These are phyloP conservation scores for Siniperca obscura DNA, from an alignment of 2,797 vertebrate genomes.

Conservation along the genomic window DNA sequence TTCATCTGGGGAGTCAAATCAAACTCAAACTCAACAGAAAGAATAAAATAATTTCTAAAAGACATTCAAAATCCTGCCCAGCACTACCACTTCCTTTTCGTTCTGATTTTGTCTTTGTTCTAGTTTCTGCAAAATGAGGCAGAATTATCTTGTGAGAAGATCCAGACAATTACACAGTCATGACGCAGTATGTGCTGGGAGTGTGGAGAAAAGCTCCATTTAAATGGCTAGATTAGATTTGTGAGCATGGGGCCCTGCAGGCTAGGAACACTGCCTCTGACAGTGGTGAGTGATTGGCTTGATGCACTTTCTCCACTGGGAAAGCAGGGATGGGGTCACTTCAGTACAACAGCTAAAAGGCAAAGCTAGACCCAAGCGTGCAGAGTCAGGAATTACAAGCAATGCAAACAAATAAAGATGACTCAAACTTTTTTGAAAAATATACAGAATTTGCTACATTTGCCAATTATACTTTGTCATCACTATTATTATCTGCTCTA, in stretches of 20 bases:
- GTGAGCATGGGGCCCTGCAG: conserved; percentile 66
- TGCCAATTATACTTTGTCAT: not conserved
- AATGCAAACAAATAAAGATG: conserved; percentile 8
- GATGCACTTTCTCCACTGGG: conserved; percentile 42
- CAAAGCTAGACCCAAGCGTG: not conserved
- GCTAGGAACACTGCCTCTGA: conserved; percentile 66
- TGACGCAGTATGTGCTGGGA: conserved; percentile 68
- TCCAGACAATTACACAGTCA: conserved; percentile 76
- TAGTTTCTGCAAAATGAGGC: conserved; percentile 60
- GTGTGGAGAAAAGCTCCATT: conserved; percentile 70
- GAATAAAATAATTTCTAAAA: not conserved
- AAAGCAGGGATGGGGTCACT: conserved; percentile 32
- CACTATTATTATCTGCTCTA: not conserved
- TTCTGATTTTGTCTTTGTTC: conserved; percentile 44
- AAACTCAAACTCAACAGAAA: conserved; percentile 15
- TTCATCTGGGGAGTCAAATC: conserved; percentile 32
- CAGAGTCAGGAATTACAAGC: not conserved
- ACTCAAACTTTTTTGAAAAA: conserved; percentile 1
- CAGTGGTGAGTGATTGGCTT: conserved; percentile 66
- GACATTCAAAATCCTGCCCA: conserved; percentile 2
- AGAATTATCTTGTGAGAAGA: conserved; percentile 77
- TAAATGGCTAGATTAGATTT: conserved; percentile 82
- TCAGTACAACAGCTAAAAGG: not conserved
- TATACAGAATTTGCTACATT: conserved; percentile 1
- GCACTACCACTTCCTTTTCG: conserved; percentile 1